These are phyloP conservation scores for Lasioglossum lativentre DNA, from an alignment of 2,888 invertebrate genomes.

Conservation along the genomic window DNA sequence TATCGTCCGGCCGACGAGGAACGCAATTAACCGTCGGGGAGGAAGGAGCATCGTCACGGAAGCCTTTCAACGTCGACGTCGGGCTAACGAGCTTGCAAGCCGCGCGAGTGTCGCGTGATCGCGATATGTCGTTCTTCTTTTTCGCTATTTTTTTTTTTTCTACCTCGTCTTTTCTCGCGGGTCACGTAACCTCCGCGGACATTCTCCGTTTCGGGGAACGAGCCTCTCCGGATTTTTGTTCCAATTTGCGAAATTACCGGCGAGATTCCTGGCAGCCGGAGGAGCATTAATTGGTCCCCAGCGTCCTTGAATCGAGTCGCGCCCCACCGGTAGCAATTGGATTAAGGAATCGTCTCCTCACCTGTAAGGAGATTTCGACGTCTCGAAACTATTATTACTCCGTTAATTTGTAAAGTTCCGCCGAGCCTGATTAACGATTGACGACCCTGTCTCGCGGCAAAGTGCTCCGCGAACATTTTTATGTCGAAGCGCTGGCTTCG, in stretches of 20 bases:
- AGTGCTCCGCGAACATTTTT: background rate
- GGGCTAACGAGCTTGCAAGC: conserved; percentile 34
- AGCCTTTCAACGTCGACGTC: conserved; percentile 34
- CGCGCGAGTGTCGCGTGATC: conserved; percentile 1
- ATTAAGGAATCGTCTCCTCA: conserved; percentile 5
- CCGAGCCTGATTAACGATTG: background rate
- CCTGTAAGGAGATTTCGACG: background rate
- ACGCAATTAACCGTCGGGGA: conserved; percentile 27
- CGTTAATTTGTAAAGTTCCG: background rate
- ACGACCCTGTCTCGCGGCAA: background rate
- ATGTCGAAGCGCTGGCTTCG: background rate
- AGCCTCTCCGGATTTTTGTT: conserved; percentile 4
- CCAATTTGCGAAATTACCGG: conserved; percentile 9
- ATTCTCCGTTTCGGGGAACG: conserved; percentile 6
- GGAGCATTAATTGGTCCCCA: conserved; percentile 5
- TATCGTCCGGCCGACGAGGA: background rate
- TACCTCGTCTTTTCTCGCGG: background rate
- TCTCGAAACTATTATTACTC: background rate
- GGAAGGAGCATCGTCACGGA: conserved; percentile 4
- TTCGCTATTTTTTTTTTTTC: background rate
- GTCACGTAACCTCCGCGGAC: background rate
- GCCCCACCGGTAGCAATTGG: background rate
- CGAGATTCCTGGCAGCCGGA: background rate
- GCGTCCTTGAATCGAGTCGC: conserved; percentile 10
- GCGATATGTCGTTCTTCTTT: conserved; percentile 1